Conservation (phyloP, 2,888 invertebrate species). For the Opisthograptis luteolata region DNA sequence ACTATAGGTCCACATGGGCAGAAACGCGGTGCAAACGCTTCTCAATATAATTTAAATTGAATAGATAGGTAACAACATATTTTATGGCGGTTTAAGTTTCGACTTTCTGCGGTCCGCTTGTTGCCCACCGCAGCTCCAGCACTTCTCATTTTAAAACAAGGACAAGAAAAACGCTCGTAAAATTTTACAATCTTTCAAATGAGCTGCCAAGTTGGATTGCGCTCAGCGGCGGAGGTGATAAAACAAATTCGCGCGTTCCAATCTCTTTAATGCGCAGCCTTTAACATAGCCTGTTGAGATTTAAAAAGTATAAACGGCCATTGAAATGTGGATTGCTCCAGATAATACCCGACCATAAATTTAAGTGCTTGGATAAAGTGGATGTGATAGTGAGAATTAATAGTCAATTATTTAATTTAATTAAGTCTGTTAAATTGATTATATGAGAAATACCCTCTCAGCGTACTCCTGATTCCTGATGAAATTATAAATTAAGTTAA, state of each 20-base stretch:
- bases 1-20: too few species aligned
- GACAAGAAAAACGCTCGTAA: slow-evolving; percentile 55
- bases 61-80: too few species aligned
- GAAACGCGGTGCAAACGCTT: too few species aligned
- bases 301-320: not conserved
- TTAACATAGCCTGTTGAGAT: not conserved
- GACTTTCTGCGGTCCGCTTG: too few species aligned
- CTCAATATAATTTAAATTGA: too few species aligned
- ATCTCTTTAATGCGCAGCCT: slow-evolving; percentile 35
- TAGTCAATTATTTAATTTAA: not conserved
- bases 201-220: slow-evolving; percentile 45
- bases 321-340: not conserved
- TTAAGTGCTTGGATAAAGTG: not conserved
- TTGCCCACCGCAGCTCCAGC: slow-evolving; percentile 45
- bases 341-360: not conserved
- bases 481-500: slow-evolving; percentile 4
- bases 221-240: slow-evolving; percentile 38
- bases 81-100: too few species aligned
- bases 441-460: too few species aligned
- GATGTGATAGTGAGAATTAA: not conserved
- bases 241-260: slow-evolving; percentile 47
- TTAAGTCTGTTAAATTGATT: not conserved
- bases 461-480: not conserved
- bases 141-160: slow-evolving; percentile 60
- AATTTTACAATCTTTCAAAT: slow-evolving; percentile 58